These are phyloP conservation scores for Bicyclus anynana DNA, from an alignment of 1,140 invertebrate genomes.

Conservation along the genomic window DNA sequence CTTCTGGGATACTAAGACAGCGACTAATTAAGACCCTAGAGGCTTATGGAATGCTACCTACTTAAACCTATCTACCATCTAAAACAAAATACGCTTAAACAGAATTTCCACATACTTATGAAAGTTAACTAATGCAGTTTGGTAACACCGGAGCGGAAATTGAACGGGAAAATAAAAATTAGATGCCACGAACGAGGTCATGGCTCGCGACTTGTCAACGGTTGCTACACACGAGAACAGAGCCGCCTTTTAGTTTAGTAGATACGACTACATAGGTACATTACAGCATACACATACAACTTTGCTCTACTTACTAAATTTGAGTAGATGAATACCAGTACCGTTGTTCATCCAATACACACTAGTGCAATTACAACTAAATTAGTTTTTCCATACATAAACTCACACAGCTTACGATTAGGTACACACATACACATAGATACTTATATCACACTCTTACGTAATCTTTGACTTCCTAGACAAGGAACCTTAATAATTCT, in stretches of 20 bases:
- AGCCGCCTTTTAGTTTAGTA: neutral
- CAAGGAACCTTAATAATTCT: no score
- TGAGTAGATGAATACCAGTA: neutral
- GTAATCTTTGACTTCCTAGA: no score
- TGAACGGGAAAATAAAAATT: conserved; percentile 47
- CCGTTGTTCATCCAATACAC: neutral
- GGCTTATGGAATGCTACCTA: neutral
- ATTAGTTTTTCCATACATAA: no score
- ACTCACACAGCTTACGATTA: no score
- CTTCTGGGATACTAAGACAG: neutral
- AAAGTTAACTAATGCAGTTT: neutral
- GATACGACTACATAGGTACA: neutral
- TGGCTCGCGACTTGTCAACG: conserved; percentile 38
- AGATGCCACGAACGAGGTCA: conserved; percentile 39
- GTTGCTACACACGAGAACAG: conserved; percentile 31
- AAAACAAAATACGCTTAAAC: neutral
- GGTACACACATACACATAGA: neutral
- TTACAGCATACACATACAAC: no score
- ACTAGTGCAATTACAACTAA: no score
- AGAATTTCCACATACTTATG: neutral
- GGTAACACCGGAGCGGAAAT: conserved; percentile 4
- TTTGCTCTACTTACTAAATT: neutral
- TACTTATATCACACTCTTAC: neutral
- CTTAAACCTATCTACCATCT: neutral
- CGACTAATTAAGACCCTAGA: neutral